phyloP scores from a whole-genome alignment of 2,797 vertebrate species.

The Setipinna tenuifilis region DNA sequence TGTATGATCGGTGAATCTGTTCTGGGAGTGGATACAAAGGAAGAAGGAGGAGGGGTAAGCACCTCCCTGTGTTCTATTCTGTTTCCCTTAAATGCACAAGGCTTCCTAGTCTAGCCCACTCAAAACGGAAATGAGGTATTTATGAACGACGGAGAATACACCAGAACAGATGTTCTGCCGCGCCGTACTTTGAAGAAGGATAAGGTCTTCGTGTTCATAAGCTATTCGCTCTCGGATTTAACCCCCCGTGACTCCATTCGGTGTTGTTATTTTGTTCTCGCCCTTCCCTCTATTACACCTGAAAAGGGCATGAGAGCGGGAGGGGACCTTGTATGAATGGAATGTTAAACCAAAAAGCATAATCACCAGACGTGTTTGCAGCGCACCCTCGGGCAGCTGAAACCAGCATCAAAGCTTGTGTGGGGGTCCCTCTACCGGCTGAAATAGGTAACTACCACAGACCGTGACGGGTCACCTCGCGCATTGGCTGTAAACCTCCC shows the following conservation, averaged over 20 bases:
- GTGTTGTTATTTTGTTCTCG: neutral
- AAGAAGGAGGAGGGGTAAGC: neutral
- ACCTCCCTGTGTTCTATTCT: neutral
- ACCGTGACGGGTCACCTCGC: neutral
- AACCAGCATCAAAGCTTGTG: slow-evolving; percentile 11
- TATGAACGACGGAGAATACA: slow-evolving; percentile 25
- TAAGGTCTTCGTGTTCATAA: slow-evolving; percentile 12
- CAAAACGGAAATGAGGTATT: slow-evolving; percentile 39
- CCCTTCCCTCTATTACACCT: neutral
- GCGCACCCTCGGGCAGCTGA: neutral
- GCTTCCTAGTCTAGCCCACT: slow-evolving; percentile 23
- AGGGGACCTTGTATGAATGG: slow-evolving; percentile 45
- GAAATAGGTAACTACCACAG: neutral
- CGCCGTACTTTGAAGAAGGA: slow-evolving; percentile 38
- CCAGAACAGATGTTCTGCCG: slow-evolving; percentile 27
- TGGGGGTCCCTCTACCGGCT: slow-evolving; percentile 44
- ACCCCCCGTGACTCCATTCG: neutral
- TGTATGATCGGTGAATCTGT: slow-evolving; percentile 26
- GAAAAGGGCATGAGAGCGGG: neutral
- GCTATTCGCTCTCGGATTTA: slow-evolving; percentile 13
- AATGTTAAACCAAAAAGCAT: slow-evolving; percentile 47
- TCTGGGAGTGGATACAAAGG: neutral
- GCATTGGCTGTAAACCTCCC: neutral
- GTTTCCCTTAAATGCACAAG: neutral
- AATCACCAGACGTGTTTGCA: slow-evolving; percentile 28